Percentiles rank a stretch among this genome's conserved stretches.
These are phyloP conservation scores for Ptychoptera contaminata DNA, from an alignment of 2,888 invertebrate genomes.

Conservation along the genomic window DNA sequence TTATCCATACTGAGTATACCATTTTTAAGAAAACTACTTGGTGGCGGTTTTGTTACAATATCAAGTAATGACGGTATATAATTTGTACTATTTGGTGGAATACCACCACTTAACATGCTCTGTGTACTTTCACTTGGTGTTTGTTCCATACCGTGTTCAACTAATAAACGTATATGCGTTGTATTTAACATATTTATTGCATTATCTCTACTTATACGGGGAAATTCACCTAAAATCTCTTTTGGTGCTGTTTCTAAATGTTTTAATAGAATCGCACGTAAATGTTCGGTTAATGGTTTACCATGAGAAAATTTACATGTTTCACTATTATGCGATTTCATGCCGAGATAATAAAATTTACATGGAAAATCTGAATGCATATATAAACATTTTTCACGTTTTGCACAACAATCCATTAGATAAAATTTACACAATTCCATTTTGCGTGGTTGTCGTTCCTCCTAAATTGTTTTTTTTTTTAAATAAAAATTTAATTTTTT, in stretches of 20 bases:
- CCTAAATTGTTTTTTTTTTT: constrained; percentile 79
- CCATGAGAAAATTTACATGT: constrained; percentile 90
- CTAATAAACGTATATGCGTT: constrained; percentile 34
- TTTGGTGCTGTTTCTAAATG: constrained; percentile 84
- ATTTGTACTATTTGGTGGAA: background rate
- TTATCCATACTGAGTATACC: too few relatives aligned
- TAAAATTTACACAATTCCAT: constrained; percentile 95
- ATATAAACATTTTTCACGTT: constrained; percentile 87
- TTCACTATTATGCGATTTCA: constrained; percentile 66
- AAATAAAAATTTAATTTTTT: constrained; percentile 18
- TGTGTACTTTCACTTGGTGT: constrained; percentile 10
- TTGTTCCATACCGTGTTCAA: constrained; percentile 26
- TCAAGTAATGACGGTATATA: constrained; percentile 27
- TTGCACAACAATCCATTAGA: constrained; percentile 87
- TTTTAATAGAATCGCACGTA: constrained; percentile 46
- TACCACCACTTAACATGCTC: background rate
- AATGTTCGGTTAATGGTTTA: constrained; percentile 66
- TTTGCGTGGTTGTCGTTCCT: constrained; percentile 65
- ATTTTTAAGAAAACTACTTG: background rate
- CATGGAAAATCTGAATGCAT: constrained; percentile 97
- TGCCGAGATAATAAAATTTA: constrained; percentile 89
- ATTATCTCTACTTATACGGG: constrained; percentile 62
- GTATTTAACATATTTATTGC: constrained; percentile 39
- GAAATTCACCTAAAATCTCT: constrained; percentile 81
- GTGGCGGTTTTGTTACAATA: constrained; percentile 21